Conservation (phyloP, 2,888 invertebrate species). For the Schrankia costaestrigalis region DNA sequence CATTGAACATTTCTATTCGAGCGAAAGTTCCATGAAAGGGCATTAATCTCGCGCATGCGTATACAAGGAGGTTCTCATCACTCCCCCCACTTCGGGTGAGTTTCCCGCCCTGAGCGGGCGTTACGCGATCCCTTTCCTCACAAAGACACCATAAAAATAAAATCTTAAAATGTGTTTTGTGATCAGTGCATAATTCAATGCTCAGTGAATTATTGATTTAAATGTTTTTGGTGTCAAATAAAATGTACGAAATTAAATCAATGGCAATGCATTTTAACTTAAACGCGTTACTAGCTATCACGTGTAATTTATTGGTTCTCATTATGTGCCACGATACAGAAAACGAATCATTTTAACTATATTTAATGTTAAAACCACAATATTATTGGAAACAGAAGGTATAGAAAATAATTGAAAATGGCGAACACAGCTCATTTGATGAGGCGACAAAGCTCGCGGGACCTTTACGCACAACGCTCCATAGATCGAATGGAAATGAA, state of each 20-base stretch:
- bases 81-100: conserved; percentile 34
- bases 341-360: conserved; percentile 48
- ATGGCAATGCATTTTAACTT: conserved; percentile 35
- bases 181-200: too few species aligned
- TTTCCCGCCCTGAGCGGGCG: conserved; percentile 61
- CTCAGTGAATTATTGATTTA: too few species aligned
- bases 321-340: conserved; percentile 69
- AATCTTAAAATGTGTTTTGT: conserved; percentile 13
- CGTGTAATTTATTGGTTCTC: conserved; percentile 51
- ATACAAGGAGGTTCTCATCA: conserved; percentile 27
- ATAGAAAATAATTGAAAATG: conserved; percentile 74
- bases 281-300: conserved; percentile 40
- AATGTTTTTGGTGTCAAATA: conserved; percentile 12
- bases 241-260: conserved; percentile 47
- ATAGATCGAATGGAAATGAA: conserved; percentile 92
- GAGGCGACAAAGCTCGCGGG: conserved; percentile 92
- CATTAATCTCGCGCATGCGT: conserved; percentile 56
- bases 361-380: conserved; percentile 38
- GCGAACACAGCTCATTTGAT: conserved; percentile 95
- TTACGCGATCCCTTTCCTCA: conserved; percentile 35
- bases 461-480: conserved; percentile 89
- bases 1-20: conserved; percentile 39
- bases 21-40: conserved; percentile 22
- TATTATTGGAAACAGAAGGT: conserved; percentile 34
- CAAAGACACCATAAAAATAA: conserved; percentile 23